Conservation (phyloP, 2,888 invertebrate species). For the Hypomecis punctinalis region DNA sequence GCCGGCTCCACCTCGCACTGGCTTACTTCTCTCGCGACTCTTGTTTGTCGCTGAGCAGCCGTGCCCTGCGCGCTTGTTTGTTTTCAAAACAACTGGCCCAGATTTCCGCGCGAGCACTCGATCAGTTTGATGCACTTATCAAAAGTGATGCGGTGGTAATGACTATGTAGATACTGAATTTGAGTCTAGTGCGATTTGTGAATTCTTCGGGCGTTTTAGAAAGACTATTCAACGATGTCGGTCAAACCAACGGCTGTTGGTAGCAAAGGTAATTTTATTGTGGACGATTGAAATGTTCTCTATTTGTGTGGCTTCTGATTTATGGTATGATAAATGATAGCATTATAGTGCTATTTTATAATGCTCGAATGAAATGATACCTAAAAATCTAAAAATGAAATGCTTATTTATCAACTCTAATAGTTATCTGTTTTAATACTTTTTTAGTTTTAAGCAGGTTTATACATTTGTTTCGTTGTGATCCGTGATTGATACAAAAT, state of each 20-base stretch:
- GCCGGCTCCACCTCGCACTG: background rate
- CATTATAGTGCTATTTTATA: no score
- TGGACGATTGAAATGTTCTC: no score
- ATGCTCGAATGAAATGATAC: no score
- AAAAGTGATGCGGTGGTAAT: slow-evolving; percentile 20
- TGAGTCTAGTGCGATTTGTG: slow-evolving; percentile 43
- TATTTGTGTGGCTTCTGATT: no score
- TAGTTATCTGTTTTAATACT: no score
- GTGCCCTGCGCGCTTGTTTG: slow-evolving; percentile 14
- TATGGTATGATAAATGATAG: no score
- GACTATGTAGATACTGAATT: slow-evolving; percentile 12
- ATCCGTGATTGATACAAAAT: no score
- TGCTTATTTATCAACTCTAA: no score
- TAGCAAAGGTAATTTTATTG: slow-evolving; percentile 60
- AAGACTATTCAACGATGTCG: slow-evolving; percentile 59
- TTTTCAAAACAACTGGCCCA: slow-evolving; percentile 16
- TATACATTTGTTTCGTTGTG: no score
- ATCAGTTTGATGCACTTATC: slow-evolving; percentile 11
- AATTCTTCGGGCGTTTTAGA: slow-evolving; percentile 43
- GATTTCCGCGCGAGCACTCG: slow-evolving; percentile 2
- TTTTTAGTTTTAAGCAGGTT: no score
- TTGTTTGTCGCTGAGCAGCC: background rate
- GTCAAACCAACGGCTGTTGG: slow-evolving; percentile 64
- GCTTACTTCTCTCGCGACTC: background rate
- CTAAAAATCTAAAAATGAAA: no score